Evolutionary conservation across 2,797 vertebrate species (phyloP).

Genomic region (Lacerta agilis): DNA sequence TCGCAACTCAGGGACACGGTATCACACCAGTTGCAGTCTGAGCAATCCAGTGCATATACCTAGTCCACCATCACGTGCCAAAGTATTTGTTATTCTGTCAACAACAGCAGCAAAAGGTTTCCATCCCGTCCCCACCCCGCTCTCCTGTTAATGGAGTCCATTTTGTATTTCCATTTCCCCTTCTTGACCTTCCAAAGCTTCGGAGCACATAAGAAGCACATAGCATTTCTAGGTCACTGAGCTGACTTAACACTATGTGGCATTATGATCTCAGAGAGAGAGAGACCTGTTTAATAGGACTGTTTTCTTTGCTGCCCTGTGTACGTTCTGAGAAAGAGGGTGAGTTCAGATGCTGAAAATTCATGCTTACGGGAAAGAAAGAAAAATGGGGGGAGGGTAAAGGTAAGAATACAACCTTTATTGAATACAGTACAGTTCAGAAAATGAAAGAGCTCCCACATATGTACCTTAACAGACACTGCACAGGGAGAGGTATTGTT

Average conservation of each 20-base stretch:
- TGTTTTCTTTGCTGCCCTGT: neutral
- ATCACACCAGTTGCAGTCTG: neutral
- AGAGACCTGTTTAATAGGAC: conserved; percentile 1
- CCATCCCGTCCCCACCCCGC: neutral
- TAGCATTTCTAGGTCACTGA: conserved; percentile 39
- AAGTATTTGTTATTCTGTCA: conserved; percentile 40
- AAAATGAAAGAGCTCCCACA: too few species aligned
- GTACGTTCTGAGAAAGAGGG: neutral
- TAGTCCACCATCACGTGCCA: conserved; percentile 21
- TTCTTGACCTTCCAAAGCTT: conserved; percentile 44
- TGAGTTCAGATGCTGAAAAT: neutral
- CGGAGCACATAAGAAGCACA: conserved; percentile 28
- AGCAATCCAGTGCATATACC: conserved; percentile 42
- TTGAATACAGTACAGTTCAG: too few species aligned
- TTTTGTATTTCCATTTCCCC: conserved; percentile 43
- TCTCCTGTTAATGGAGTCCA: conserved; percentile 18
- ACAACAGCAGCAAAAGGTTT: neutral
- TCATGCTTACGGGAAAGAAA: too few species aligned
- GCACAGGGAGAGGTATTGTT: too few species aligned
- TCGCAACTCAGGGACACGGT: neutral
- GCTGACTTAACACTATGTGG: conserved; percentile 25
- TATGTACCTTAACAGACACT: too few species aligned
- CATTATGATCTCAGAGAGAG: conserved; percentile 23
- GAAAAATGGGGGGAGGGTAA: too few species aligned
- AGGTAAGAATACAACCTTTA: too few species aligned